Base-by-base conservation (phyloP, 2,888 invertebrate species). In the Caenorhabditis sp. region DNA sequence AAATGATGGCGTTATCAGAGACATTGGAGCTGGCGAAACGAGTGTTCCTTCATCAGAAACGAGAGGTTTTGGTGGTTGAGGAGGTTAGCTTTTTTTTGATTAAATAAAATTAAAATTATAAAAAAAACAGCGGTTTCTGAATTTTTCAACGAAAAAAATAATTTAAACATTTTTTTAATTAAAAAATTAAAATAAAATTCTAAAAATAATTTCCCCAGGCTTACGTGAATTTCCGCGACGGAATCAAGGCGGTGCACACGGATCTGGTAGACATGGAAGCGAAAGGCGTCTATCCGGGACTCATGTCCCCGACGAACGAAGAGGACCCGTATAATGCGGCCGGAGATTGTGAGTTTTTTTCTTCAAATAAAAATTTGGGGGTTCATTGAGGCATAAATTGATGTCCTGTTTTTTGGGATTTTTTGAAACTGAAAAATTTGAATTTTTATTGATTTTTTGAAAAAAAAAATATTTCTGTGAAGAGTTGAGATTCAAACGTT, bases 51-150 rank as follows among this genome's bases (percentile, higher is more conserved):
- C 95, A 95, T 20, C 97, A 98, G 92, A 94, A 95, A 80, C 95
- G 96, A 6, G 98, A 98, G 93, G 97, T 97, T 15, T 97, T 96
- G 94, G 95, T 97, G 82, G 97, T 98, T 28, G 96, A 96, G 78
- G 96, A 96, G 94, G 97, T 97, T 93, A 95, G 95, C 26, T 28
- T 35, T 44, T n/a, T n/a, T n/a, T n/a, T n/a, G n/a, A n/a, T n/a
- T n/a, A n/a, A n/a, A n/a, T n/a, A n/a, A n/a, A n/a, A n/a, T n/a
- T n/a, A 32, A 32, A 40, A 13, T 40, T 40, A 11, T 13, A 40
- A 13, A 40, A 40, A 40, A 40, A 40, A n/a, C n/a, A n/a, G n/a
- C n/a, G n/a, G n/a, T n/a, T n/a, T n/a, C n/a, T n/a, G n/a, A n/a
- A n/a, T n/a, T n/a, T n/a, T n/a, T n/a, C n/a, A n/a, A n/a, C n/a